Percentiles rank a stretch among this genome's conserved stretches.
phyloP scores from a whole-genome alignment of 2,797 vertebrate genomes.

The Oreonectes daqikongensis region DNA sequence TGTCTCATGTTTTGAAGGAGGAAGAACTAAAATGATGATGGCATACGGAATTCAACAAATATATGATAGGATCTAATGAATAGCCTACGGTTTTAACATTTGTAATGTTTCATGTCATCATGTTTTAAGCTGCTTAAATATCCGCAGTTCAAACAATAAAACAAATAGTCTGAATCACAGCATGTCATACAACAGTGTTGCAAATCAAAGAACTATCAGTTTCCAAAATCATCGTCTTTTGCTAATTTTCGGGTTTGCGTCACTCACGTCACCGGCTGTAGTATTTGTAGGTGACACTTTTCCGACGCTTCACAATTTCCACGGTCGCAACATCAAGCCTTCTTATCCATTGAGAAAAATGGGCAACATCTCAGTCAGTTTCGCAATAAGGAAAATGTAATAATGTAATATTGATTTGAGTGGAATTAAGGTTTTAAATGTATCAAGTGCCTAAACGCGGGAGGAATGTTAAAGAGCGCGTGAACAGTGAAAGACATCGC shows the following conservation, averaged over 20 bases:
- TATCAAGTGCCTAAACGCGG: not conserved
- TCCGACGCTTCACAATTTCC: constrained; percentile 50
- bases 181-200: not conserved
- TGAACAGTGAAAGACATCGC: constrained; percentile 38
- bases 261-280: constrained; percentile 4
- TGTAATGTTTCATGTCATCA: not conserved
- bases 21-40: not conserved
- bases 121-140: not conserved
- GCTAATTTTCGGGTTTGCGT: constrained; percentile 7
- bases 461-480: constrained; percentile 34
- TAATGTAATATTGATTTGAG: not conserved
- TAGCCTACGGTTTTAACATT: not conserved
- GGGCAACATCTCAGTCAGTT: constrained; percentile 40
- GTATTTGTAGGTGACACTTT: constrained; percentile 23
- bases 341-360: constrained; percentile 1
- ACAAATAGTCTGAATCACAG: not conserved
- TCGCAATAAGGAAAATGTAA: constrained; percentile 50
- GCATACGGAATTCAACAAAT: not conserved
- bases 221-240: constrained; percentile 13
- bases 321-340: not conserved
- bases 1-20: too few relatives aligned
- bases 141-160: not conserved
- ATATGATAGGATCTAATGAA: not conserved
- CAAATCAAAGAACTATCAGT: constrained; percentile 16
- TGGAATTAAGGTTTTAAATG: not conserved